phyloP scores from a whole-genome alignment of 1,140 invertebrate species.

The Sipha flava region DNA sequence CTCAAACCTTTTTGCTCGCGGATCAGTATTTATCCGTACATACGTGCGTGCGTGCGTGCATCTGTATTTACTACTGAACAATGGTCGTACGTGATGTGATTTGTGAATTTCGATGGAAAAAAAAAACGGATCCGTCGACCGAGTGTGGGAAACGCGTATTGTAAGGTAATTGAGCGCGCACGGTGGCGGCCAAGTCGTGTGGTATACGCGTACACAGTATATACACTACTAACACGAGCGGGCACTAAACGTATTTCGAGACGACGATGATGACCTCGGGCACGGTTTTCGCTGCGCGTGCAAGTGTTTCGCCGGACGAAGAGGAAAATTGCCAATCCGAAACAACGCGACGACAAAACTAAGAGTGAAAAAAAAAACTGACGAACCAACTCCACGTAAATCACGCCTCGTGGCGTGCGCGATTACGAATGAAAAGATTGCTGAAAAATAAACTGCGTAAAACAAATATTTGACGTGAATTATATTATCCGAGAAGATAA shows the following conservation, averaged over 20 bases:
- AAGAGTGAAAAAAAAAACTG: neutral
- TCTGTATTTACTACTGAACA: neutral
- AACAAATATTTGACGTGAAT: neutral
- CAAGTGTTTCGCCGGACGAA: neutral
- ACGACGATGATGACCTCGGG: neutral
- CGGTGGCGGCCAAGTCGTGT: no score
- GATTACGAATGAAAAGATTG: neutral
- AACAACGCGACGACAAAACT: neutral
- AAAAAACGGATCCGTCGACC: neutral
- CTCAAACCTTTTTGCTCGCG: no score
- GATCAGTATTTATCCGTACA: neutral
- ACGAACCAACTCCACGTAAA: neutral
- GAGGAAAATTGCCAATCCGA: neutral
- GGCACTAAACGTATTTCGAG: neutral
- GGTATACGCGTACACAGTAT: no score
- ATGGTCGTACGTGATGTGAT: slow-evolving; percentile 3
- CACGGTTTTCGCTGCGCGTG: neutral
- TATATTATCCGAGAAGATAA: no score
- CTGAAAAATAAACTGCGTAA: neutral
- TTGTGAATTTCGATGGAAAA: neutral
- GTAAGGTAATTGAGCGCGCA: no score
- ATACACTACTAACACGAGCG: no score
- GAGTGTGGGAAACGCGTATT: neutral
- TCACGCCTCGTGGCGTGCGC: no score
- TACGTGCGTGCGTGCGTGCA: no score